Conservation (phyloP, 2,113 vertebrate genomes). For the Melanerpes formicivorus region DNA sequence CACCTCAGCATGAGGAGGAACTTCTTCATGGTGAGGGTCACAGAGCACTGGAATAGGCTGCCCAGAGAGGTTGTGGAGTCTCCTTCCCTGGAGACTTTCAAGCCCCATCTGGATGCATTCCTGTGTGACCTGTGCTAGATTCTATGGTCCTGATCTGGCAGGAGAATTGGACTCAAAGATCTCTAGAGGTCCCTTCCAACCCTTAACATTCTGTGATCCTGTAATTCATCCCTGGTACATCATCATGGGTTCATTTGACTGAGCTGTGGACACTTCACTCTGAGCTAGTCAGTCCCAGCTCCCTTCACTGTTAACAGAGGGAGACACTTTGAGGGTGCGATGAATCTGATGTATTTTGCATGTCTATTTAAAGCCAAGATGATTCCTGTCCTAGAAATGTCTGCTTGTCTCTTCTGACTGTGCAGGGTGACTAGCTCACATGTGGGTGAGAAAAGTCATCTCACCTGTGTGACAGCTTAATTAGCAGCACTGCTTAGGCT, state of each 20-base stretch:
- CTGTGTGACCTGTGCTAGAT: too few relatives aligned
- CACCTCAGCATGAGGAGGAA: too few relatives aligned
- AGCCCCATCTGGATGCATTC: too few relatives aligned
- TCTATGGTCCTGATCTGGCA: too few relatives aligned
- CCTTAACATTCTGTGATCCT: too few relatives aligned
- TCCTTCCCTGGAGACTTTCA: too few relatives aligned
- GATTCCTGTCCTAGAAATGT: constrained; percentile 36
- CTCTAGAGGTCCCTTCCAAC: too few relatives aligned
- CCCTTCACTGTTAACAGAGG: not conserved
- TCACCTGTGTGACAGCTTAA: not conserved
- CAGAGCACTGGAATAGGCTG: too few relatives aligned
- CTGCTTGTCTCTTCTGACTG: not conserved
- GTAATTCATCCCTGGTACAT: not conserved
- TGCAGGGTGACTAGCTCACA: not conserved
- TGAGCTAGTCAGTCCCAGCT: not conserved
- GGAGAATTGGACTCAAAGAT: too few relatives aligned
- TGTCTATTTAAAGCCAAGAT: constrained; percentile 16
- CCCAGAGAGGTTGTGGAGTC: too few relatives aligned
- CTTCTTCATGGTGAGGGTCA: too few relatives aligned
- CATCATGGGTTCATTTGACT: not conserved
- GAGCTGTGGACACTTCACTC: not conserved
- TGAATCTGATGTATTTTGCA: constrained; percentile 21
- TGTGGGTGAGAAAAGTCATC: not conserved
- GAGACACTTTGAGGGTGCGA: not conserved
- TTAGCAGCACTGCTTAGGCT: not conserved